Conservation (phyloP, 2,113 vertebrate species). For the Cacatua alba region DNA sequence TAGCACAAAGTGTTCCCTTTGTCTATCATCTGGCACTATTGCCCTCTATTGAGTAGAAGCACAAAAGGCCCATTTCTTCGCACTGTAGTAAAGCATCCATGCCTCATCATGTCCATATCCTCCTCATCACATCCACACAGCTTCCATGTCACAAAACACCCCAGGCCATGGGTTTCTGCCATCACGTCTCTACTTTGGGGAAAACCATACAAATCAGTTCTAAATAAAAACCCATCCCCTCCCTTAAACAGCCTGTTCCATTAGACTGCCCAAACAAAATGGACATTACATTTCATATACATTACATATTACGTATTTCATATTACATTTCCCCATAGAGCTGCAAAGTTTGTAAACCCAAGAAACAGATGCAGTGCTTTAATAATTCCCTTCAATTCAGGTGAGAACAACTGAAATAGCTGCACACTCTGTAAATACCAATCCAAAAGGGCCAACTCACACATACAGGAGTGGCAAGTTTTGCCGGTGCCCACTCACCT, state of each 20-base stretch:
- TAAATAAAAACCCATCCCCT: background rate
- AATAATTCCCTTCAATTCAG: background rate
- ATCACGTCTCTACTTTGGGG: background rate
- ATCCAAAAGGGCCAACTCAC: background rate
- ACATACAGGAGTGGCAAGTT: background rate
- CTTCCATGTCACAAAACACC: background rate
- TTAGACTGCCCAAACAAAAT: background rate
- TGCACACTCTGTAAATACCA: background rate
- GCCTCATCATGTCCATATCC: background rate
- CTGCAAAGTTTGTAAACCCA: background rate
- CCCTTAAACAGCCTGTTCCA: background rate
- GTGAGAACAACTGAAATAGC: background rate
- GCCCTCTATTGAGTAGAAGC: accelerated
- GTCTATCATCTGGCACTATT: background rate
- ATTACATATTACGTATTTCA: background rate
- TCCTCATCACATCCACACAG: accelerated
- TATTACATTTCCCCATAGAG: background rate
- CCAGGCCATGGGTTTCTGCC: background rate
- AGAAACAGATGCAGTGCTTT: background rate
- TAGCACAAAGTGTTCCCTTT: background rate
- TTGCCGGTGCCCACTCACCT: background rate
- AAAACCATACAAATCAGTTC: background rate
- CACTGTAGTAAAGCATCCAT: accelerated
- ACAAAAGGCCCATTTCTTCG: background rate
- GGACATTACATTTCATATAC: background rate